Base-by-base conservation (phyloP, 2,888 invertebrate genomes). In the Rhagophthalmus giganteus region DNA sequence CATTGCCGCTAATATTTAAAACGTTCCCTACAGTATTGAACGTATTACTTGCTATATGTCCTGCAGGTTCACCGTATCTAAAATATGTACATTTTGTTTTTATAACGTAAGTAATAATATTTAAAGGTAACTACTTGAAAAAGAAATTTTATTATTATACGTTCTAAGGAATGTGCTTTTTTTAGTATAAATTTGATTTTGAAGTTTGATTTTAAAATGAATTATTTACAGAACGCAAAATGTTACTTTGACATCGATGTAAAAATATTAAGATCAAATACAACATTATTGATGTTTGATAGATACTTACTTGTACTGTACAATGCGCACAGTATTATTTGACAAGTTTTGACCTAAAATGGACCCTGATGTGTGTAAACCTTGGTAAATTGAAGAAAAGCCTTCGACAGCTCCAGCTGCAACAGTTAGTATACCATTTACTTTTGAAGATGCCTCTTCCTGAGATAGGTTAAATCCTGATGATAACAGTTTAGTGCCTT, bases 371-470 rank as follows among this genome's bases (percentile, higher is more conserved):
- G 79, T 76, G 64, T 90, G 88, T 26, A 90, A 72, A 1, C 87
- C 83, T 61, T 81, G 75, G 67, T 86, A 88, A 7, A 90, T 80
- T 0, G 87, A 86, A 0, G 81, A 79, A 62, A 87, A 82, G 1
- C 87, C 87, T 70, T 83, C 82, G 1, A 87, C 79, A 10, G 86
- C 84, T n/a, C 86, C 85, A 1, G 84, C 82, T 1, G 87, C 85
- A 4, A 87, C 83, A 13, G 83, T 84, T 39, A 86, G 63, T 2
- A 82, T 80, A 14, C 80, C 79, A 54, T 80, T 80, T 55, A 84
- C 73, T 61, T 80, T 81, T 34, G 75, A 74, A 9, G 78, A 74
- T 1, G 84, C 82, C 37, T 82, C 77, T 14, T 70, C 65, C 60
- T 78, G 77, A 31, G 76, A 76, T 62, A 80, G 80, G 48, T 79